Evolutionary conservation across 2,888 invertebrate species (phyloP), one percentile per base, ranked within the genome.

Genomic region (Melanostoma scalare): DNA sequence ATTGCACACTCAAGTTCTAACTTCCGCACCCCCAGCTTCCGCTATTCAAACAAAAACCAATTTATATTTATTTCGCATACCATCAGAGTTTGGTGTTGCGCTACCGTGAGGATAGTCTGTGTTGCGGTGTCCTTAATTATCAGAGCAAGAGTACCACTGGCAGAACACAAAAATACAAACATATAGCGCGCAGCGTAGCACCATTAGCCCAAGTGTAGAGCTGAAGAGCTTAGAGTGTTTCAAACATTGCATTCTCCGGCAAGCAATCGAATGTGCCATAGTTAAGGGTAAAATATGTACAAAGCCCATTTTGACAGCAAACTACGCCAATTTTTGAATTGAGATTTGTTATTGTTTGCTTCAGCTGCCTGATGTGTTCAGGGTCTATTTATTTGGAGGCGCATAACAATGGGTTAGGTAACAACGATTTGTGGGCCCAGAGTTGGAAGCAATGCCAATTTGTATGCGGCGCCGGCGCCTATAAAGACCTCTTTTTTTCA

Each of bases 111-210:
- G 31, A 20, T 35, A 69, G 58, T 69, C 63, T 69, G 73, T 73
- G 68, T 68, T 82, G 81, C 72, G 81, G 81, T 77, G 68, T 77
- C 77, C 81, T 82, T 82, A 82, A 82, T 82, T 82, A 73, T 77
- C 44, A 20, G 68, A 55, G 55, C 56, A 71, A 58, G 31, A 52
- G 56, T 42, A 60, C 10, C 33, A 31, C 33, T 20, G 36, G 5
- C 61, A 36, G 35, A 9, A 61, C 56, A 56, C 20, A 44, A 44
- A 42, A 60, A 10, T 20, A 48, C 38, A n/a, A 42, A 44, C 5
- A 33, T 63, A 30, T 5, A 35, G 9, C 40, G 44, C 36, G 40
- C 40, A 60, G 30, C 10, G 40, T 42, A 30, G 40, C n/a, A 10
- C 20, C 9, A 60, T n/a, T 1, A 42, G 42, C 6, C 3, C 1